Evolutionary conservation across 2,113 vertebrate species (phyloP), one percentile per base, ranked within the genome.

Genomic region (Rallus limicola): DNA sequence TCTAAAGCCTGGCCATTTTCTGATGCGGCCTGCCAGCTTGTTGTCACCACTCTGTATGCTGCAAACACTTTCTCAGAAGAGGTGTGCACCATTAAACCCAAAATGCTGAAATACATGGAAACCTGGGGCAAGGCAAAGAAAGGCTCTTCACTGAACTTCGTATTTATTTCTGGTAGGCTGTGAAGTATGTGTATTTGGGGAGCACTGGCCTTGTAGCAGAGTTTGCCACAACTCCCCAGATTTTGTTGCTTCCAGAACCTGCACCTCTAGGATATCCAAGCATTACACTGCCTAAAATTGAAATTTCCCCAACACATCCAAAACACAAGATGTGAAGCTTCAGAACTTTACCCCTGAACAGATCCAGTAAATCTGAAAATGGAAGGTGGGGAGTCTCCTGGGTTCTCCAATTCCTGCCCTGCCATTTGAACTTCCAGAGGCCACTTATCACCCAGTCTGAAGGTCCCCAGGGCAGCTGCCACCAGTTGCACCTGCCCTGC

Each of bases 1-100:
- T 71, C 26, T 21, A 18, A 59, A 88, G 67, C 74, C 65, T 1
- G 1, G 7, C 44, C 0, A 0, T 46, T 71, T 90, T 59, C 48
- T 38, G 40, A 26, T 26, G 38, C 17, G 53, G 28, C 16, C 33
- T 91, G 34, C 11, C 59, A 62, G 25, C 6, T 50, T 42, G 46
- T 52, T 48, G 53, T 87, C 48, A 59, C 3, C 7, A 18, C 28
- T 3, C 2, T 18, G 16, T 29, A 38, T 77, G 17, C 58, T 88
- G 67, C 4, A 8, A 76, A 50, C 9, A 13, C 17, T 86, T 85
- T 59, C 34, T 59, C 69, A n/a, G 2, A 84, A 63, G 55, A 65
- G n/a, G 4, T 1, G 8, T n/a, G 38, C 69, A 16, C 24, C 29
- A 36, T 9, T 31, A 40, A 82, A 58, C 8, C 23, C 77, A 28